These are phyloP conservation scores for Sepioteuthis lessoniana DNA, from an alignment of 2,888 invertebrate species.

Conservation along the genomic window DNA sequence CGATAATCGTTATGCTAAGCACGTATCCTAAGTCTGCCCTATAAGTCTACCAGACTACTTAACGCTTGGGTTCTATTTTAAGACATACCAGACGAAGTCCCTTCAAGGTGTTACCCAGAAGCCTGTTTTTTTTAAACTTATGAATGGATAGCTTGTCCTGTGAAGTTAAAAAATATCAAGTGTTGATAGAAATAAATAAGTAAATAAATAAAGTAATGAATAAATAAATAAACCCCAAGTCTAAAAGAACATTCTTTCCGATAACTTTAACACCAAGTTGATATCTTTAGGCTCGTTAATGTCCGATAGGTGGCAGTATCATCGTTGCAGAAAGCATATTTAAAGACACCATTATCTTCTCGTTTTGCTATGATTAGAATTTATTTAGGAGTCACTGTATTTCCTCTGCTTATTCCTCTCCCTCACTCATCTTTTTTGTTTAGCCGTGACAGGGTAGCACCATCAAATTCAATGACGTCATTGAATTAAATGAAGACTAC, in stretches of 20 bases:
- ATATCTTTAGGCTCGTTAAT: not conserved
- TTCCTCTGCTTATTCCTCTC: not conserved
- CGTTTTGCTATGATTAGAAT: not conserved
- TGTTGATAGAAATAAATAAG: not conserved
- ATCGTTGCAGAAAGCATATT: not conserved
- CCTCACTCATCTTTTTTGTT: not conserved
- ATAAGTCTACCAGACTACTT: not conserved
- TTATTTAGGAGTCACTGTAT: not conserved
- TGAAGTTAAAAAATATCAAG: not conserved
- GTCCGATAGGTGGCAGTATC: not conserved
- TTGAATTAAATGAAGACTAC: not conserved
- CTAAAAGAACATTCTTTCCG: not conserved
- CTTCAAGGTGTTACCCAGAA: not conserved
- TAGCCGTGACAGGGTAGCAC: not conserved
- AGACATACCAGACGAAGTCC: not conserved
- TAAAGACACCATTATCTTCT: not conserved
- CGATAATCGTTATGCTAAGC: no score
- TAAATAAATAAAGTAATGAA: no score
- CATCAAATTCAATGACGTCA: not conserved
- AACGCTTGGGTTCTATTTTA: not conserved
- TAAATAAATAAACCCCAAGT: not conserved
- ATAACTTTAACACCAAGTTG: constrained; percentile 7
- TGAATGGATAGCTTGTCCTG: not conserved
- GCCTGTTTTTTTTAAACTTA: not conserved
- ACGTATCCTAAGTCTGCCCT: not conserved